A percentile compares a stretch with the other conserved stretches of the same genome.
These are phyloP conservation scores for Chironex yamaguchii DNA, from an alignment of 30 jellyfish, hydroid and myxozoan species.

Conservation along the genomic window DNA sequence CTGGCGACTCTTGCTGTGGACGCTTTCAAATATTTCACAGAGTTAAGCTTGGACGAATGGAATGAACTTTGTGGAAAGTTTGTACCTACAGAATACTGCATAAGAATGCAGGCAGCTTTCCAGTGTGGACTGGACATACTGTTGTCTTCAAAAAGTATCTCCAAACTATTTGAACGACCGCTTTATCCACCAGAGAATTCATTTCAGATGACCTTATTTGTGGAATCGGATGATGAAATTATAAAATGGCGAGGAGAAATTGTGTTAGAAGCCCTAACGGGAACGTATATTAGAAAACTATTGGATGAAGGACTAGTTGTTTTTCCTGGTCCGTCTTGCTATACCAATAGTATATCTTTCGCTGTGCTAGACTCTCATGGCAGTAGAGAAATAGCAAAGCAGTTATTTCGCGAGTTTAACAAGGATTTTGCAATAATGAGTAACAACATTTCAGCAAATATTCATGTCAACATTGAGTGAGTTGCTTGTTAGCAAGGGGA, in stretches of 20 bases:
- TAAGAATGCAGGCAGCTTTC: slow-evolving; percentile 30
- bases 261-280: slow-evolving; percentile 82
- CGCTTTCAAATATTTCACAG: slow-evolving; percentile 55
- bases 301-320: slow-evolving; percentile 66
- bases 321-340: slow-evolving; percentile 80
- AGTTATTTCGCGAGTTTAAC: no score
- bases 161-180: slow-evolving; percentile 31
- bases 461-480: no score
- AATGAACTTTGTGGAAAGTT: slow-evolving; percentile 63
- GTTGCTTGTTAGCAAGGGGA: no score
- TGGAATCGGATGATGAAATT: slow-evolving; percentile 42
- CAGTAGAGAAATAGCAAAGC: no score
- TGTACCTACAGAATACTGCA: slow-evolving; percentile 72
- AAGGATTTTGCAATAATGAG: no score
- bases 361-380: slow-evolving; percentile 58
- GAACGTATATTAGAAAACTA: slow-evolving; percentile 72
- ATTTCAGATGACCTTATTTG: slow-evolving; percentile 15
- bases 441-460: no score
- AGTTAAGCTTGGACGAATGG: slow-evolving; percentile 66
- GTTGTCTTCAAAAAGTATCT: slow-evolving; percentile 11
- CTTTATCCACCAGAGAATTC: slow-evolving; percentile 55
- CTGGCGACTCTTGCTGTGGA: slow-evolving; percentile 32
- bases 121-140: slow-evolving; percentile 17
- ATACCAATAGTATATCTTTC: slow-evolving; percentile 6
- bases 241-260: slow-evolving; percentile 80